Evolutionary conservation across 2,888 invertebrate genomes (phyloP), one percentile per base, ranked within the genome.

Genomic region (Synanthedon vespiformis): DNA sequence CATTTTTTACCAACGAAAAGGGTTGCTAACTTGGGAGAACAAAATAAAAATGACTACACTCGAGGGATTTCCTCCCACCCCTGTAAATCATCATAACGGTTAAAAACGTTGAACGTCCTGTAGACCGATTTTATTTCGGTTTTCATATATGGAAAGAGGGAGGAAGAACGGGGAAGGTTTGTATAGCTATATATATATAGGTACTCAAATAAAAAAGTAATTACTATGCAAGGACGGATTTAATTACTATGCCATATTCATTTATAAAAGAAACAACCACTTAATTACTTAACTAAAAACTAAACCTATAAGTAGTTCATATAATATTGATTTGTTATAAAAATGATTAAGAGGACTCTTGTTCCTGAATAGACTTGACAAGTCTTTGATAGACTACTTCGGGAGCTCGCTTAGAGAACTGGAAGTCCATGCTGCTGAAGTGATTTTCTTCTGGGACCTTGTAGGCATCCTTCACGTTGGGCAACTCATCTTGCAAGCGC

Each of bases 381-480:
- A 87, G 66, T 51, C 67, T 70, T 58, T 76, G 67, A 73, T 85
- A 79, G 51, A 86, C 73, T 13, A 71, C 60, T 51, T 74, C 70
- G 6, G 79, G 73, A 10, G 80, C 84, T 50, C 71, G 68, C 56
- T 68, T 71, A 5, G 80, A 83, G 72, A 79, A 80, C 62, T 79
- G 74, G 79, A 84, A 88, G 74, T 88, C 88, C 68, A 82, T 68
- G 66, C 80, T 73, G 58, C 70, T 74, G 71, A 86, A 88, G 65
- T 80, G 71, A 48, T 44, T 44, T 18, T 84, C 74, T 61, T 89
- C 82, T 1, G 89, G 83, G 47, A 92, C 89, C 60, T 86, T 75
- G 75, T 88, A 87, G 59, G 82, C 81, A 51, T 88, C 89, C 54
- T 79, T 74, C 6, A 89, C 83, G 62, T 89, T 88, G 51, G 90